Evolutionary conservation across 2,888 invertebrate genomes (phyloP), one percentile per base, ranked within the genome.

Genomic region (Thelaira solivaga): DNA sequence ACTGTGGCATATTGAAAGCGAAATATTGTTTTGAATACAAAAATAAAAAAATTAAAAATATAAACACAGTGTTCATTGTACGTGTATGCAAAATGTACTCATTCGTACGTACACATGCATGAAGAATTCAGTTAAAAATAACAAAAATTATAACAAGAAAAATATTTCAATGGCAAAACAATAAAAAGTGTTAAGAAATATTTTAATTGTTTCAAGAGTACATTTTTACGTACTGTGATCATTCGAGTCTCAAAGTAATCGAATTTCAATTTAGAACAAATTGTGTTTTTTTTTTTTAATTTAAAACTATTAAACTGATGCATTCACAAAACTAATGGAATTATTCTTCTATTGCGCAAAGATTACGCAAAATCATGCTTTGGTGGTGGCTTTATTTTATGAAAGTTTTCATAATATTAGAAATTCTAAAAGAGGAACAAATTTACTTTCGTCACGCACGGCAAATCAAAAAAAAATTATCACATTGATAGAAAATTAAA

Each of bases 161-260:
- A 62, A 47, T 67, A 76, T 72, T 72, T 77, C 76, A 77, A 77
- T 77, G 76, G 76, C 72, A 73, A 68, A 73, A 77, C 49, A 62
- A 68, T 77, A 68, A 73, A 62, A 55, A 59, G 51, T 49, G 47
- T 39, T 31, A 57, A 68, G 29, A 65, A 67, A 55, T 39, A 39
- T 67, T 72, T 53, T 29, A 67, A 67, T 65, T 68, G 47, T 51
- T 62, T 64, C 31, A 65, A 45, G 45, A 11, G 26, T n/a, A n/a
- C n/a, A n/a, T n/a, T n/a, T n/a, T n/a, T n/a, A n/a, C n/a, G n/a
- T 24, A 10, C 39, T 51, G 31, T 13, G 47, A 6, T 39, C 11
- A 26, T 59, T 53, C 11, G 53, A 22, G n/a, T 16, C n/a, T 2
- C 11, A 4, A 29, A 36, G 11, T 43, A 72, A 41, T 43, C 20